phyloP scores from a whole-genome alignment of 2,888 invertebrate species.

The Microctonus hyperodae region DNA sequence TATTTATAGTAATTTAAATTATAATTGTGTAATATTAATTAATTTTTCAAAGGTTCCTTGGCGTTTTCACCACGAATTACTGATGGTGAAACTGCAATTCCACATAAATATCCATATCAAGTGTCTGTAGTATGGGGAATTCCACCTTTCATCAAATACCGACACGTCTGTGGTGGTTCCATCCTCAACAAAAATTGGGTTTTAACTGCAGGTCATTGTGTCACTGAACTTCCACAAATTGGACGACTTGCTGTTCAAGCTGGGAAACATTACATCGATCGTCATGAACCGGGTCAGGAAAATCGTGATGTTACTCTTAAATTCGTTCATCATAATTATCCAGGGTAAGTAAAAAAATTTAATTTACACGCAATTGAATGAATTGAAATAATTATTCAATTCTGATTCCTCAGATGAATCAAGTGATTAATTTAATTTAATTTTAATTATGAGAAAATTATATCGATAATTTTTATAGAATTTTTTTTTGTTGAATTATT shows the following conservation, averaged over 20 bases:
- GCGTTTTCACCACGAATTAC: conserved; percentile 43
- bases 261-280: conserved; percentile 65
- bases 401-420: too few relatives aligned
- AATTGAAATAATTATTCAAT: too few relatives aligned
- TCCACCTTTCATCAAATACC: conserved; percentile 44
- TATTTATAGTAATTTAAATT: too few relatives aligned
- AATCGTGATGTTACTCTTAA: conserved; percentile 47
- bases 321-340: conserved; percentile 55
- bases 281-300: conserved; percentile 56
- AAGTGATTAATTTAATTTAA: too few relatives aligned
- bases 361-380: too few relatives aligned
- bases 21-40: not conserved
- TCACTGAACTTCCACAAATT: conserved; percentile 49
- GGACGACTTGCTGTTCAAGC: conserved; percentile 62
- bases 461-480: too few relatives aligned
- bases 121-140: conserved; percentile 59
- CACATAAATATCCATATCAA: conserved; percentile 62
- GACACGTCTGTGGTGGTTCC: conserved; percentile 64
- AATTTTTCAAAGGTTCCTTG: conserved; percentile 29
- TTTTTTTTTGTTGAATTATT: too few relatives aligned
- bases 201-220: conserved; percentile 63
- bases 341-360: conserved; percentile 44
- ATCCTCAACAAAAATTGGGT: conserved; percentile 60
- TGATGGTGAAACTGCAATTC: conserved; percentile 52
- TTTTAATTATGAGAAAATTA: too few relatives aligned